phyloP scores from a whole-genome alignment of 2,888 invertebrate genomes.

The Mythimna impura region DNA sequence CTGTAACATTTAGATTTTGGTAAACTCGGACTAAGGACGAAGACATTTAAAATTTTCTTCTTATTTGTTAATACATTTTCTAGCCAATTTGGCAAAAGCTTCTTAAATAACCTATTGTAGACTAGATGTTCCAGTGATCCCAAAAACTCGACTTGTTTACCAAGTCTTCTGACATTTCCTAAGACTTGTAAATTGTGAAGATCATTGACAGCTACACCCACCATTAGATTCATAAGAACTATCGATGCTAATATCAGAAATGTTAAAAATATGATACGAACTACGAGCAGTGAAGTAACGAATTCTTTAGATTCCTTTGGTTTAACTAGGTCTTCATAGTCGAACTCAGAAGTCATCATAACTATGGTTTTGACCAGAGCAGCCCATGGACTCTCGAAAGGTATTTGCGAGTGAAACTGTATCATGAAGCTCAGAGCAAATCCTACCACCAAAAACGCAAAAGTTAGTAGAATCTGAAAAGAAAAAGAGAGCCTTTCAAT shows the following conservation, averaged over 20 bases:
- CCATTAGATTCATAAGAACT: conserved; percentile 90
- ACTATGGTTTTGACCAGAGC: conserved; percentile 89
- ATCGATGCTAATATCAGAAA: conserved; percentile 89
- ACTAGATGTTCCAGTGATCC: conserved; percentile 66
- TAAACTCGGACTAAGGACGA: conserved; percentile 46
- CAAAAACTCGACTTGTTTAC: conserved; percentile 89
- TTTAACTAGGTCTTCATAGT: conserved; percentile 86
- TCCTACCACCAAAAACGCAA: conserved; percentile 85
- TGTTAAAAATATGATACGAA: conserved; percentile 85
- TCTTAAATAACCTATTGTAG: conserved; percentile 53
- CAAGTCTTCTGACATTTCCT: conserved; percentile 87
- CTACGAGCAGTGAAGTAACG: conserved; percentile 77
- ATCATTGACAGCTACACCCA: conserved; percentile 90
- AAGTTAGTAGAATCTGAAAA: conserved; percentile 81
- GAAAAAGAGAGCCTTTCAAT: not conserved
- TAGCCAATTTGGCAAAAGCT: conserved; percentile 54
- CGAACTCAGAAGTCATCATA: conserved; percentile 91
- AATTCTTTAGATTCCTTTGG: conserved; percentile 67
- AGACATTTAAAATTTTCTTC: conserved; percentile 43
- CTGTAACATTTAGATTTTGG: conserved; percentile 65
- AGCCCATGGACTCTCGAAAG: conserved; percentile 86
- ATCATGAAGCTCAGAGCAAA: conserved; percentile 90
- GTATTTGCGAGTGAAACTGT: conserved; percentile 84
- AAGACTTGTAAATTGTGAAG: conserved; percentile 88
- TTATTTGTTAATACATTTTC: conserved; percentile 36